Base-by-base conservation (phyloP, 2,888 invertebrate genomes). In the Tuberolachnus salignus region DNA sequence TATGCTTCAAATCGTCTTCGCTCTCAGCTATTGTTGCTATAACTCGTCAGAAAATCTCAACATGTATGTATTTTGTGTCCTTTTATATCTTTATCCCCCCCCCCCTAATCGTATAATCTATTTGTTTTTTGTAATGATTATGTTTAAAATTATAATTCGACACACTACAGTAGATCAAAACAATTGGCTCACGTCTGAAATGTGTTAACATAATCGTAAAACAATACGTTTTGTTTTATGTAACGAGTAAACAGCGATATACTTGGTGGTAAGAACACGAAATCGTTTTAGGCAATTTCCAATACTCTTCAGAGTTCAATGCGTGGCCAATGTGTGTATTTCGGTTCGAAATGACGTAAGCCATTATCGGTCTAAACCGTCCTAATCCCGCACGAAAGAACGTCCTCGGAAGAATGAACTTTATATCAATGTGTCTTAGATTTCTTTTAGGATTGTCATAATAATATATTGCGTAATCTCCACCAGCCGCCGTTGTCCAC, bases 261-360 rank as follows among this genome's bases (percentile, higher is more conserved):
- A 51, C 21, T 72, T 63, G 21, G 23, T 11, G 16, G 34, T 34
- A 51, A 51, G 19, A 42, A 21, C 34, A 42, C 21, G 16, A 13
- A 51, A 34, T 10, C 19, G 21, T 73, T 26, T 34, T 26, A 63
- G 63, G 63, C n/a, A 34, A 42, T 63, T 73, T 73, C 51, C 42
- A 51, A 42, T 73, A 3, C 51, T 63, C 34, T 63, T 42, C 42
- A 51, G 34, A 34, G 63, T 63, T 42, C 42, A 51, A 21, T 51
- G 63, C 51, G 34, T 13, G 51, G 19, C 42, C 61, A 73, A 63
- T 73, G 34, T 51, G 13, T 16, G 42, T 34, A 34, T 51, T 73
- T 73, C 61, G 42, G 26, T 63, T 42, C 61, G 34, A 63, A 73
- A 63, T 63, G 73, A 63, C 51, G 63, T 23, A 73, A 63, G 63